These are phyloP conservation scores for Pandion haliaetus DNA, from an alignment of 2,113 vertebrate genomes.

Conservation along the genomic window DNA sequence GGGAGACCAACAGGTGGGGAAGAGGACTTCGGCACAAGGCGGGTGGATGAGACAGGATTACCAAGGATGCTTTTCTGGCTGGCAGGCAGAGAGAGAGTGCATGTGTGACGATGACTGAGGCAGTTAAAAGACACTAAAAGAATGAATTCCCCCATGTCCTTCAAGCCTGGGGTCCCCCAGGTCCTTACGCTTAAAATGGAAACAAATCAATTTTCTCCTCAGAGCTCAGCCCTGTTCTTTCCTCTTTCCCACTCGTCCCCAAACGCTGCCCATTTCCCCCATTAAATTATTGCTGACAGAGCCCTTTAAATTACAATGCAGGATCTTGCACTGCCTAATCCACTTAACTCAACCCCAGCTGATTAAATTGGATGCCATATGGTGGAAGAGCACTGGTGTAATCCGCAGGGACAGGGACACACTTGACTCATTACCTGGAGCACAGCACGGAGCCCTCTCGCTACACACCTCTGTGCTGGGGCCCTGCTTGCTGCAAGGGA, in stretches of 20 bases:
- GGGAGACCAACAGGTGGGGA: conserved; percentile 13
- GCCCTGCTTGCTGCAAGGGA: not conserved
- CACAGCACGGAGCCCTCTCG: not conserved
- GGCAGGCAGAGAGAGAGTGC: not conserved
- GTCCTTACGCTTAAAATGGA: not conserved
- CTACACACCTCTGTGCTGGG: rapidly evolving
- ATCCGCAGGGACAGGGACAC: not conserved
- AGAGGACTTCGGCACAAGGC: not conserved
- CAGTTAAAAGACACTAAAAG: not conserved
- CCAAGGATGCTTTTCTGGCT: not conserved
- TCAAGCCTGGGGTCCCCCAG: not conserved
- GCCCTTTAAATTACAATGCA: conserved; percentile 59
- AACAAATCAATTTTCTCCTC: not conserved
- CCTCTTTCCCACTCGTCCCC: conserved; percentile 7
- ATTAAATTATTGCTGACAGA: conserved; percentile 53
- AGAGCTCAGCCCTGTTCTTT: not conserved
- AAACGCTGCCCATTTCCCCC: conserved; percentile 9
- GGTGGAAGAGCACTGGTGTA: conserved; percentile 39
- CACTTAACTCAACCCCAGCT: conserved; percentile 68
- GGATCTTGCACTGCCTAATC: conserved; percentile 54
- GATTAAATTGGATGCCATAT: conserved; percentile 73
- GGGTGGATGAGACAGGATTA: not conserved
- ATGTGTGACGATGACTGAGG: not conserved
- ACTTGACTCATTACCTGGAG: conserved; percentile 39
- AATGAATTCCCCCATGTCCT: not conserved